These are phyloP conservation scores for Netelia melanura DNA, from an alignment of 2,888 invertebrate genomes.

Conservation along the genomic window DNA sequence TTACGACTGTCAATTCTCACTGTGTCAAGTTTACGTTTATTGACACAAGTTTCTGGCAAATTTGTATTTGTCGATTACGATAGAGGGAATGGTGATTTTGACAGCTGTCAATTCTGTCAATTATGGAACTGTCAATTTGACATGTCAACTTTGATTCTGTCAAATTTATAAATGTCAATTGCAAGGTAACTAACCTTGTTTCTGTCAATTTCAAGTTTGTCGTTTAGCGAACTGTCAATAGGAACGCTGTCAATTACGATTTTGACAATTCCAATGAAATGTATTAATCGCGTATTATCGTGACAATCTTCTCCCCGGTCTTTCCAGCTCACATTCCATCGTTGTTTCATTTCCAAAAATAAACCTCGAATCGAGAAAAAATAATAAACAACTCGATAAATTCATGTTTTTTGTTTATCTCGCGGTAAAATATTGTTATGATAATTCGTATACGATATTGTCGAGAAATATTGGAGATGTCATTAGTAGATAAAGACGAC, in stretches of 20 bases:
- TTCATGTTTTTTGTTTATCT: neutral
- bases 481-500: neutral
- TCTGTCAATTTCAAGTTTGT: neutral
- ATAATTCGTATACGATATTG: too few relatives aligned
- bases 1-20: neutral
- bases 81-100: neutral
- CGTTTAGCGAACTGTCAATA: neutral
- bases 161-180: neutral
- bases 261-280: neutral
- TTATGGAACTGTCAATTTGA: neutral
- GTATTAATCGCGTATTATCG: too few relatives aligned
- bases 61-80: neutral
- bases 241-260: neutral
- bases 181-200: neutral
- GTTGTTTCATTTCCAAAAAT: too few relatives aligned
- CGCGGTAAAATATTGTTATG: neutral
- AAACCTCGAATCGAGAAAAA: too few relatives aligned
- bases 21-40: neutral
- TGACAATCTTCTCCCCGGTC: too few relatives aligned
- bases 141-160: neutral
- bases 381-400: neutral
- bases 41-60: neutral
- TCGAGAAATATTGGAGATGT: neutral
- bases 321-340: too few relatives aligned
- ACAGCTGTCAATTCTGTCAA: neutral